A percentile compares a stretch with the other conserved stretches of the same genome.
Conservation (phyloP, 2,797 vertebrate species). For the Sebastes itinus region DNA sequence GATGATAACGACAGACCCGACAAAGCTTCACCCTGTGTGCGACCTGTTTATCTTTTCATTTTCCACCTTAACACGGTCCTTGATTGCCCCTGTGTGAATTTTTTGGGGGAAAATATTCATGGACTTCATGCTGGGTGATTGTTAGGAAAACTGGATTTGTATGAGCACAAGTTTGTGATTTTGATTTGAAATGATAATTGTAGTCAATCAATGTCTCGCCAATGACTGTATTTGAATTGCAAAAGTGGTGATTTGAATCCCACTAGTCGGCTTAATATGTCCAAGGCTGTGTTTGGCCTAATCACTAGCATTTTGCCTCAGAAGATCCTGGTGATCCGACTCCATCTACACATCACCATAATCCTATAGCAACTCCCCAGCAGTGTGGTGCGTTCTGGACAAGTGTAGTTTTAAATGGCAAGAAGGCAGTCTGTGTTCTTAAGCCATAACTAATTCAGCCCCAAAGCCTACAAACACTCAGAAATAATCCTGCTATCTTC, state of each 20-base stretch:
- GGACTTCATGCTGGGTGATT: not conserved
- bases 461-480: slow-evolving; percentile 81
- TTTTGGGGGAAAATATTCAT: slow-evolving; percentile 11
- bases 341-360: not conserved
- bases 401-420: slow-evolving; percentile 63
- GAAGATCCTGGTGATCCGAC: slow-evolving; percentile 7
- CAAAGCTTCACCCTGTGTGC: not conserved
- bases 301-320: not conserved
- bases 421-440: slow-evolving; percentile 71
- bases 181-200: not conserved
- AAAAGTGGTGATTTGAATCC: slow-evolving; percentile 1
- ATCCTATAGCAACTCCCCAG: not conserved
- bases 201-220: not conserved
- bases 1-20: slow-evolving; percentile 5
- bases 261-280: not conserved
- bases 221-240: not conserved
- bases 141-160: slow-evolving; percentile 13
- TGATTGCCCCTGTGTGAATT: slow-evolving; percentile 28
- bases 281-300: not conserved
- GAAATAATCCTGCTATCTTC: slow-evolving; percentile 82
- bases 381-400: slow-evolving; percentile 21
- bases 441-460: slow-evolving; percentile 82
- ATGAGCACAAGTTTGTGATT: slow-evolving; percentile 1
- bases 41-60: not conserved
- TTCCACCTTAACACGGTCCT: not conserved